Base-by-base conservation (phyloP, 2,888 invertebrate species). In the Branchellion lobata region DNA sequence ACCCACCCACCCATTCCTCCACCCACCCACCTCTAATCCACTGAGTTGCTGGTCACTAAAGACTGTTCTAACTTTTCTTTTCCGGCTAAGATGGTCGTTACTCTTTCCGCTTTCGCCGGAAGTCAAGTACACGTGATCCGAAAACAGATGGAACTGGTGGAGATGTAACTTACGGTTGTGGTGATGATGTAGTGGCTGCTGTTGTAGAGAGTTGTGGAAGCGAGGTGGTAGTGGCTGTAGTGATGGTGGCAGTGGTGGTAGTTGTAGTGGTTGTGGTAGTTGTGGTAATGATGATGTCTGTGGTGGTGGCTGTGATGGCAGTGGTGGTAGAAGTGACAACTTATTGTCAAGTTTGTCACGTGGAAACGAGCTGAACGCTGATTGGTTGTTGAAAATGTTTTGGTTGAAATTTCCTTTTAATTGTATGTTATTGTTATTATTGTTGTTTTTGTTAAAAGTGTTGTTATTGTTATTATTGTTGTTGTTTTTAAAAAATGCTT, bases 41-140 rank as follows among this genome's bases (percentile, higher is more conserved):
- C 86, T 90, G 61, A 91, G 86, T 84, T 91, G 91, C 82, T 90
- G 90, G 85, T 91, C 91, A 80, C 90, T 91, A 86, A 91, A 91
- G 31, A 92, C 99, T 0, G 98, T 99, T 82, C 99, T 90, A 0
- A 98, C 99, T 90, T 99, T 98, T 84, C 98, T 90, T 85, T 98
- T 91, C 0, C 98, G n/a, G n/a, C n/a, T n/a, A n/a, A n/a, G n/a
- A n/a, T n/a, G 91, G 87, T 96, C 96, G 86, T 96, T 96, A 86
- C 96, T 95, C 83, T 94, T 90, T 18, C 76, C 3, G 21, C 24
- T n/a, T n/a, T 57, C 61, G 61, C 61, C 5, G 5, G 61, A 57
- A 5, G 61, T 57, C 61, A 57, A 8, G 24, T 18, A 57, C n/a
- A 57, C 61, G 61, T 57, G 61, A 18, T 57, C 61, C 5, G 61